Base-by-base conservation (phyloP, 2,888 invertebrate genomes). In the Clepsis dumicolana region DNA sequence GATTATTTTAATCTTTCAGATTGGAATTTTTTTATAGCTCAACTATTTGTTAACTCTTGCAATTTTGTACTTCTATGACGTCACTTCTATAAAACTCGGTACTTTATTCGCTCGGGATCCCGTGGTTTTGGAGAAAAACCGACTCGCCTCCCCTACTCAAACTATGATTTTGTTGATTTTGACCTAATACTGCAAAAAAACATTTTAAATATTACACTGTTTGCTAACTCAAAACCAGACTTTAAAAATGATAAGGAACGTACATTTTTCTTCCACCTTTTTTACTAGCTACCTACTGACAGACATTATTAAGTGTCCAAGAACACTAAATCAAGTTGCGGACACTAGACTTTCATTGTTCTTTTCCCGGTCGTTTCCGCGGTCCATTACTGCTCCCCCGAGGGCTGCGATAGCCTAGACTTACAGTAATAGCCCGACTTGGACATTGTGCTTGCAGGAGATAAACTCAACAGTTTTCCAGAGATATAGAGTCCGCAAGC, bases 251-350 rank as follows among this genome's bases (percentile, higher is more conserved):
- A 14, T 50, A 35, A 57, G 57, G 32, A 48, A 62, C 48, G 27
- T 62, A 27, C 56, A 38, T 27, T 56, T 56, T 48, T n/a, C 21
- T 25, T 16, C 54, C 48, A 32, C 14, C 32, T 50, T 62, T 67
- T 62, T 69, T 64, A 25, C 60, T 60, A 44, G 44, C 8, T 44
- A 29, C 29, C 3, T n/a, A 38, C 38, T 44, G 59, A 54, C 73
- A 77, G 78, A 80, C 83, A 80, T 85, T 87, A 86, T 83, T 79
- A 79, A 80, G 79, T 81, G 80, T 80, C 81, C 66, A 60, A 80
- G 76, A 77, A 78, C 79, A 81, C 81, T 91, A 90, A 92, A 91
- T 91, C 88, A 89, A 83, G 80, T 80, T 80, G 84, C 78, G 81
- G 84, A 78, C 79, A 76, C 81, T 82, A 84, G 82, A 84, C 81